Evolutionary conservation across 2,113 vertebrate genomes (phyloP).

Genomic region (Coptodon bakossiorum): DNA sequence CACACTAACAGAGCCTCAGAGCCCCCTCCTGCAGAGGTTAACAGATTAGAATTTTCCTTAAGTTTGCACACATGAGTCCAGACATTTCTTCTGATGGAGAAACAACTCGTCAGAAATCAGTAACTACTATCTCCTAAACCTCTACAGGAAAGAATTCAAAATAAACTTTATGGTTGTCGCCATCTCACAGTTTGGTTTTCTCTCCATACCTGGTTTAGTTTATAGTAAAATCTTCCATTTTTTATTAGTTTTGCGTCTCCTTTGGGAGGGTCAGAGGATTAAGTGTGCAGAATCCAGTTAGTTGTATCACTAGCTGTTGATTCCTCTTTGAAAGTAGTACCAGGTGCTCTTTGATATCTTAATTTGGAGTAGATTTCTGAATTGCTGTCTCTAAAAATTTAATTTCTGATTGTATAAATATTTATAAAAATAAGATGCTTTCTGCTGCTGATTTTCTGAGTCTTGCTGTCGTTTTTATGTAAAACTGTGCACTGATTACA

Average conservation of each 20-base stretch:
- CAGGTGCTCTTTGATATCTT: background rate
- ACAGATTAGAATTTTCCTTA: background rate
- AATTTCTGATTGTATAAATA: background rate
- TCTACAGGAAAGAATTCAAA: background rate
- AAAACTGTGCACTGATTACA: background rate
- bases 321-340: background rate
- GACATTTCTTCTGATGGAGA: background rate
- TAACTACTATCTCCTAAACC: background rate
- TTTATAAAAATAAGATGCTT: background rate
- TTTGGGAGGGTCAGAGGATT: background rate
- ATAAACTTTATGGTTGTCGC: background rate
- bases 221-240: background rate
- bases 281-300: background rate
- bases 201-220: background rate
- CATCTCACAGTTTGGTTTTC: background rate
- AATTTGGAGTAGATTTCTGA: background rate
- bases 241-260: background rate
- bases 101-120: background rate
- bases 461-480: background rate
- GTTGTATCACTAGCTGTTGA: background rate
- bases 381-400: background rate
- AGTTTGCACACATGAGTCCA: background rate
- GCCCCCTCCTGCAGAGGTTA: background rate
- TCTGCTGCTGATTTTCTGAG: background rate
- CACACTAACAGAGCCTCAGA: background rate